phyloP scores from a whole-genome alignment of 2,113 vertebrate genomes.

The Micromys minutus region DNA sequence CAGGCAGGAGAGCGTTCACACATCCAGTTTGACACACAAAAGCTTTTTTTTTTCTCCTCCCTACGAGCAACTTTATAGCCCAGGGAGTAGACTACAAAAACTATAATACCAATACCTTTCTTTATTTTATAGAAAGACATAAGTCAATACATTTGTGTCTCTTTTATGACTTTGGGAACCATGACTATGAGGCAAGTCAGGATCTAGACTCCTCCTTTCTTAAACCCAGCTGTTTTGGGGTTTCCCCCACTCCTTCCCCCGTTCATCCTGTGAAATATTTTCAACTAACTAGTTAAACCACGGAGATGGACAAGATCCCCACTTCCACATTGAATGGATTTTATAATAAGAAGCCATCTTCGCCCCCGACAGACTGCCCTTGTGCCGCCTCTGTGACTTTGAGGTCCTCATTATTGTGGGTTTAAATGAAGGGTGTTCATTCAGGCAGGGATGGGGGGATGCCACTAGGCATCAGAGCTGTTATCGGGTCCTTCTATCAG shows the following conservation, averaged over 20 bases:
- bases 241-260: not conserved
- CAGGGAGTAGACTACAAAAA: slow-evolving; percentile 50
- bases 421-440: slow-evolving; percentile 91
- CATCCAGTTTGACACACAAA: not conserved
- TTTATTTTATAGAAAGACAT: slow-evolving; percentile 44
- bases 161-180: not conserved
- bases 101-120: not conserved
- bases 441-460: slow-evolving; percentile 85
- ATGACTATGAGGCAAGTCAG: not conserved
- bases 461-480: slow-evolving; percentile 82
- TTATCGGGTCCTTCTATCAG: slow-evolving; percentile 92
- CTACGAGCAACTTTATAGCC: slow-evolving; percentile 22
- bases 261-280: slow-evolving; percentile 73
- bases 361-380: slow-evolving; percentile 84
- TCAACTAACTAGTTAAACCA: slow-evolving; percentile 77
- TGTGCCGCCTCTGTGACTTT: slow-evolving; percentile 89
- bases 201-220: not conserved
- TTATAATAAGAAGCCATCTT: slow-evolving; percentile 80
- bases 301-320: slow-evolving; percentile 76
- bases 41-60: not conserved
- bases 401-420: slow-evolving; percentile 91
- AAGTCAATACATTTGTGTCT: not conserved
- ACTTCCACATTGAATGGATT: slow-evolving; percentile 81
- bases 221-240: not conserved
- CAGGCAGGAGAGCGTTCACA: not conserved